Base-by-base conservation (phyloP, 2,888 invertebrate species). In the Tinea pellionella region DNA sequence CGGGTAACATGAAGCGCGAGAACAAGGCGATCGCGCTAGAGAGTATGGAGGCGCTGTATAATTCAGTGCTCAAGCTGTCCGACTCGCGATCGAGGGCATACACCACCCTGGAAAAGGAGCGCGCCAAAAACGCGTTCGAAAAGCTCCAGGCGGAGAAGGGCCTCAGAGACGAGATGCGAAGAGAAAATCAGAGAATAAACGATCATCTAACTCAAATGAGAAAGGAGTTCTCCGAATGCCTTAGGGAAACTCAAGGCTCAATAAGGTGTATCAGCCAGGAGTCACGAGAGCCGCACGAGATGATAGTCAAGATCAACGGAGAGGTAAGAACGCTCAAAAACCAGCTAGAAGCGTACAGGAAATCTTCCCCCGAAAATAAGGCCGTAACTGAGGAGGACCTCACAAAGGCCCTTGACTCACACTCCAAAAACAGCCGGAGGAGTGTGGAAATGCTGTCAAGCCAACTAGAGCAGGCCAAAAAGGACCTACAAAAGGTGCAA, bases 1-100 rank as follows among this genome's bases (percentile, higher is more conserved):
- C 66, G 0, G 62, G 64, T 0, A 66, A 66, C 8, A 65, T 67
- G 63, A 66, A 65, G 30, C 55, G 61, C 29, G 65, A 67, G 16
- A 53, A 59, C 42, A 65, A 66, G 16, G 12, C 19, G 1, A 61
- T 19, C 0, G 64, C 62, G 0, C 43, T 61, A 0, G 63, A 65
- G 0, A 43, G 62, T 13, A 51, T 67, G 4, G 65, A 66, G 18
- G 55, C 47, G 0, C 61, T 67, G 0, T 66, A 64, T 41, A 63
- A 65, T 12, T 63, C 43, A 0, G 62, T 64, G 0, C 61, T 67
- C 12, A 60, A 64, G 0, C 55, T 66, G 0, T 64, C 66, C 0
- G 65, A 66, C 61, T 66, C 66, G 0, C 59, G 65, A 8, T 53
- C 61, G 0, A 51, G 64, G n/a, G 63, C 65, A 19, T 61, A 61